phyloP scores from a whole-genome alignment of 2,888 invertebrate species.

The Hydraecia micacea region DNA sequence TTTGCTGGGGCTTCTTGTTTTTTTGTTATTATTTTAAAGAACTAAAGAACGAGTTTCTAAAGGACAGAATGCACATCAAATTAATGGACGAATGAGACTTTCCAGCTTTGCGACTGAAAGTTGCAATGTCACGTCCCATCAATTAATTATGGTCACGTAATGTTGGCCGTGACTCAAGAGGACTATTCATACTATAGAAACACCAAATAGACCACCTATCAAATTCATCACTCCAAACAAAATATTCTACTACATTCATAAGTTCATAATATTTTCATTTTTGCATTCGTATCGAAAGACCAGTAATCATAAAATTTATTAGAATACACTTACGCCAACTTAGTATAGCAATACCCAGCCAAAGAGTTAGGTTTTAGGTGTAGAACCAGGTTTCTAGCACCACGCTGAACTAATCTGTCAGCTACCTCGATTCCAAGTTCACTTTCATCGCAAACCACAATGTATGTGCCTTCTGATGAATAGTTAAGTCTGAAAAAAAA shows the following conservation, averaged over 20 bases:
- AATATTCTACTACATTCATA: too few relatives aligned
- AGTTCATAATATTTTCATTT: not conserved
- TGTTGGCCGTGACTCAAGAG: not conserved
- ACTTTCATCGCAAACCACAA: constrained; percentile 55
- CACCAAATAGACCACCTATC: too few relatives aligned
- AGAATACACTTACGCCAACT: constrained; percentile 39
- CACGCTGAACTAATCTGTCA: constrained; percentile 42
- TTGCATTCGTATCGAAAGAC: not conserved
- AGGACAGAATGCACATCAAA: too few relatives aligned
- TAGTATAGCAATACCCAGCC: constrained; percentile 32
- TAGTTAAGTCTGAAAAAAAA: constrained; percentile 30
- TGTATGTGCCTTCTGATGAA: constrained; percentile 38
- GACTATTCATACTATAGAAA: too few relatives aligned
- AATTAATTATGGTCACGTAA: not conserved
- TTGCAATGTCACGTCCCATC: not conserved
- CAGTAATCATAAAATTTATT: not conserved
- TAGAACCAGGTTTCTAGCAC: constrained; percentile 37
- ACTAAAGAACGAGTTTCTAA: too few relatives aligned
- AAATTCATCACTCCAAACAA: too few relatives aligned
- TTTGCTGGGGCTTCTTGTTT: too few relatives aligned
- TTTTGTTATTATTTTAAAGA: too few relatives aligned
- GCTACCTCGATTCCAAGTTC: constrained; percentile 57
- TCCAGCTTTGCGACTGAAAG: too few relatives aligned
- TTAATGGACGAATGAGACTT: too few relatives aligned
- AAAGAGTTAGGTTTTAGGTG: constrained; percentile 17